phyloP scores from a whole-genome alignment of 2,113 vertebrate species.

The Alethe diademata region DNA sequence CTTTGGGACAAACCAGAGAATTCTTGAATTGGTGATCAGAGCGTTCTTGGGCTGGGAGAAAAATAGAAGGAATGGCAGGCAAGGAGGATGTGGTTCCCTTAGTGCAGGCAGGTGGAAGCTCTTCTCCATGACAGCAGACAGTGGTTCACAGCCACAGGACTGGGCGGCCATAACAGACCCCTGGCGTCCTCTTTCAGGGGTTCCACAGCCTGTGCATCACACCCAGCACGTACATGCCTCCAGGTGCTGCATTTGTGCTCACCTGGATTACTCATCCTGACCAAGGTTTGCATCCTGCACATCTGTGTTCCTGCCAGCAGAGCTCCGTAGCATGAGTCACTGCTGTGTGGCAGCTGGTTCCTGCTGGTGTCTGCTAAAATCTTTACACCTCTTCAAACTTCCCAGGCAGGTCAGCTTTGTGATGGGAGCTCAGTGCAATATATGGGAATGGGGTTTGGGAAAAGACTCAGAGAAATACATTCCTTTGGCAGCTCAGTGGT shows the following conservation, averaged over 20 bases:
- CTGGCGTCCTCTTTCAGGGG: fast-evolving
- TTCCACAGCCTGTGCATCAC: background rate
- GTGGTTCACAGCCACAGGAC: background rate
- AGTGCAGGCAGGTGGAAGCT: background rate
- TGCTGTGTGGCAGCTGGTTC: background rate
- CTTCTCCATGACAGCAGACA: background rate
- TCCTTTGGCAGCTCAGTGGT: background rate
- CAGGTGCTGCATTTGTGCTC: background rate
- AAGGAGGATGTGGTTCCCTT: background rate
- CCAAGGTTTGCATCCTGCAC: background rate
- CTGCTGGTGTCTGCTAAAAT: background rate
- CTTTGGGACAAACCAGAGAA: background rate
- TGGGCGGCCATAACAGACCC: background rate
- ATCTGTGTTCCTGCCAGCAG: background rate
- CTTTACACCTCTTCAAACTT: background rate
- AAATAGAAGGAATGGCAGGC: background rate
- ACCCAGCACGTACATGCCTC: fast-evolving
- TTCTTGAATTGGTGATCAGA: background rate
- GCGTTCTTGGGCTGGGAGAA: background rate
- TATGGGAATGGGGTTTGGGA: background rate
- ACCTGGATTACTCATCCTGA: slow-evolving; percentile 27
- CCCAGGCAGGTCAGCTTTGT: background rate
- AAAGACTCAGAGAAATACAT: background rate
- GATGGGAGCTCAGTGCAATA: background rate
- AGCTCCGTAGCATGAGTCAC: background rate